phyloP scores from a whole-genome alignment of 2,797 vertebrate species.

The Gadopsis marmoratus region DNA sequence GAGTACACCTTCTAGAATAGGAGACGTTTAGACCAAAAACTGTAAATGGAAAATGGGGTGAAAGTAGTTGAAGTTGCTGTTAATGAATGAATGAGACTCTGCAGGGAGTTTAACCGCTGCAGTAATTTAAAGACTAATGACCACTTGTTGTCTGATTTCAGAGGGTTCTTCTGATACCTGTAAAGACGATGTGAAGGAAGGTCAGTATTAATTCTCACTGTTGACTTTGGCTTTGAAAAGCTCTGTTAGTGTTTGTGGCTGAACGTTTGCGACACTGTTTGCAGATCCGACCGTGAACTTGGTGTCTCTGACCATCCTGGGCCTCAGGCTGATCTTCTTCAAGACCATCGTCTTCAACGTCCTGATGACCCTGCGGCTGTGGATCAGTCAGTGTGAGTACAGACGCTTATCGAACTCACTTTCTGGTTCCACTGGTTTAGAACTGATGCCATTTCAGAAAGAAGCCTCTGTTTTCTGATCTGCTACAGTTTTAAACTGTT shows the following conservation, averaged over 20 bases:
- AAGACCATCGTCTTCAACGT: conserved; percentile 84
- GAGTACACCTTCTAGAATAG: too few relatives aligned
- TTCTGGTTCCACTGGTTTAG: too few relatives aligned
- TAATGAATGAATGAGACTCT: too few relatives aligned
- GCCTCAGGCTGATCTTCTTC: conserved; percentile 80
- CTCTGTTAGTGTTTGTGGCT: background rate
- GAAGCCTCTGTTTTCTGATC: too few relatives aligned
- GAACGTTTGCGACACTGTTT: background rate
- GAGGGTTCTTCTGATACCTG: fast-evolving
- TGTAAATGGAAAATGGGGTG: too few relatives aligned
- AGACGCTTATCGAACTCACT: too few relatives aligned
- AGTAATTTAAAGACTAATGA: background rate
- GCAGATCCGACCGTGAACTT: conserved; percentile 74
- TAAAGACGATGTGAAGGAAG: background rate
- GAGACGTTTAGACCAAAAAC: too few relatives aligned
- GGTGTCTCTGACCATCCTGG: conserved; percentile 65
- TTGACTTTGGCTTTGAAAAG: fast-evolving
- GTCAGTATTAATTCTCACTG: conserved; percentile 6
- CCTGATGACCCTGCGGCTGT: conserved; percentile 81
- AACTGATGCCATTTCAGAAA: too few relatives aligned
- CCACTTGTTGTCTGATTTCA: background rate
- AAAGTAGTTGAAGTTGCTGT: too few relatives aligned
- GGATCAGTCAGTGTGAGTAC: conserved; percentile 77
- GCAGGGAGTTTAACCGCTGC: too few relatives aligned
- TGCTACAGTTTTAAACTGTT: too few relatives aligned